Evolutionary conservation across 2,113 vertebrate genomes (phyloP).

Genomic region (Plectropomus leopardus): DNA sequence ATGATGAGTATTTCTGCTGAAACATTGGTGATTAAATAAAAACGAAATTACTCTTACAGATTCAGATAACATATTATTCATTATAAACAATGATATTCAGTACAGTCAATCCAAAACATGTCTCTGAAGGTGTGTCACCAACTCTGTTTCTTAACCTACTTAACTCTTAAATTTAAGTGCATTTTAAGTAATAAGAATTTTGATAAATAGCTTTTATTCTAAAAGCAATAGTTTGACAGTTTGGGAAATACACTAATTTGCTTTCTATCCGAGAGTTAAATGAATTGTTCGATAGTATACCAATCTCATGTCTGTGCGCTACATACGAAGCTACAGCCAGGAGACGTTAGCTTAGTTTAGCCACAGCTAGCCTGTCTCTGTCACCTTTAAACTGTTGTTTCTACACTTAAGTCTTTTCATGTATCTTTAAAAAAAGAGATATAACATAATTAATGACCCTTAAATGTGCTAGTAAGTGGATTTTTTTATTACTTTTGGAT

Average conservation of each 20-base stretch:
- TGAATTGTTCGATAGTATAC: background rate
- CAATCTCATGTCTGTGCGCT: background rate
- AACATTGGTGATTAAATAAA: background rate
- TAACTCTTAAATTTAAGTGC: background rate
- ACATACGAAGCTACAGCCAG: background rate
- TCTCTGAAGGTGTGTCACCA: background rate
- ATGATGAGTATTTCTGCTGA: too few species aligned
- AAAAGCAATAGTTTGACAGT: background rate
- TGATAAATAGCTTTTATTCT: background rate
- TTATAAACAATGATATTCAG: background rate
- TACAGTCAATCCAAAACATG: background rate
- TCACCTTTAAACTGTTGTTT: background rate
- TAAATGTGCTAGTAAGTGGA: background rate
- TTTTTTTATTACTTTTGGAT: background rate
- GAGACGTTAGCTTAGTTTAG: conserved; percentile 17
- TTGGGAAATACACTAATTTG: background rate
- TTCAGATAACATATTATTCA: conserved; percentile 1
- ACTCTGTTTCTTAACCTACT: background rate
- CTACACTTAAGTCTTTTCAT: background rate
- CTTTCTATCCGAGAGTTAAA: background rate
- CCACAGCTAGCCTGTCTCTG: background rate
- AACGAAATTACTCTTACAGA: background rate
- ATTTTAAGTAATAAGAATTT: background rate
- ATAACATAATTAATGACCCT: too few species aligned
- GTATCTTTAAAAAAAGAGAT: background rate